Base-by-base conservation (phyloP, 2,797 vertebrate species). In the Crypturellus tataupa region DNA sequence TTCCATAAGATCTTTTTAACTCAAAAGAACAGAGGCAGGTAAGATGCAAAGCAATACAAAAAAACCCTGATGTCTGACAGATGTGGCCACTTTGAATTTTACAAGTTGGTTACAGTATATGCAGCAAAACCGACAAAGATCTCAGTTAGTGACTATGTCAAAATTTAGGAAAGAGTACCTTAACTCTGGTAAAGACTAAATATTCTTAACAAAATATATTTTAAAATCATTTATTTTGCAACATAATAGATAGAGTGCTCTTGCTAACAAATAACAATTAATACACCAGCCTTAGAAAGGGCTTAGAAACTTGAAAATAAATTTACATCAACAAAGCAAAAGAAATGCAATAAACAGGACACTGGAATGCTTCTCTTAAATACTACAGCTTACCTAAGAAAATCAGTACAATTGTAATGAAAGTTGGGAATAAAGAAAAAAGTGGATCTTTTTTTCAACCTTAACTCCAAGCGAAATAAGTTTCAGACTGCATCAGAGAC, bases 111-210 rank as follows among this genome's bases (percentile, higher is more conserved):
- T 39, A 33, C 1, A 0, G 51, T 0, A 1, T 10, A 4, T 35
- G 18, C 46, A 92, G 33, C 4, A 68, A 60, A 92, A 65, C 14
- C 8, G 8, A 31, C 25, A 58, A 82, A 76, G 47, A 87, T 24
- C 29, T 64, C 60, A 53, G 31, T 37, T 62, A 84, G 31, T n/a
- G 20, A 37, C 4, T 44, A 37, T 35, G 0, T 40, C 10, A 37
- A 91, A 71, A 89, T 46, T 75, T 29, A 75, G 40, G 8, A 59
- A 94, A 80, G n/a, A 71, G 40, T 23, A 85, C 44, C 70, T 67
- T 0, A 53, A 2, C 49, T 18, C 6, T 29, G 17, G 12, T 44
- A 80, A 90, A 27, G 33, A 85, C 53, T 33, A 68, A 33, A 62
- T 39, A 63, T 42, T 39, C 21, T 75, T 70, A 91, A 33, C 10